Percentiles rank a stretch among this genome's conserved stretches.
Evolutionary conservation across 1,140 invertebrate species (phyloP).

Genomic region (Dufourea novaeangliae): DNA sequence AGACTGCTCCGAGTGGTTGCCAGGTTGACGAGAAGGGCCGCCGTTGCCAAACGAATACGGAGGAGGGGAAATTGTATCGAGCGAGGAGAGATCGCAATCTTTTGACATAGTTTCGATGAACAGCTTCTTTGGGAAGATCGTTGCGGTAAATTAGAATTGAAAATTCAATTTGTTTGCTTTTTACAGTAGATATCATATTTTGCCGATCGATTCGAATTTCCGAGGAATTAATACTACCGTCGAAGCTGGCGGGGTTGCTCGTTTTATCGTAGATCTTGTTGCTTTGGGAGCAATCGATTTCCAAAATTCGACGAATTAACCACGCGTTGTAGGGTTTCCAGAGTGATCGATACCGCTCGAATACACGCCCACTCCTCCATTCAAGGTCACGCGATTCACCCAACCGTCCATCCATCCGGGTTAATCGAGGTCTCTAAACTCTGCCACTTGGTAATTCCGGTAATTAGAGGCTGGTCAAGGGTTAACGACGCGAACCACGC

Average conservation of each 20-base stretch:
- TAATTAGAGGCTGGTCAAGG: conserved; percentile 20
- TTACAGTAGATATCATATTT: no score
- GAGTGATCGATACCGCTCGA: background rate
- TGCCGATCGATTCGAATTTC: background rate
- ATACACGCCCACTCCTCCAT: background rate
- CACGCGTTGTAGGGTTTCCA: background rate
- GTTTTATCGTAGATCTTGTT: no score
- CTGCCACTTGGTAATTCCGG: background rate
- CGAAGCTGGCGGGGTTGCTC: background rate
- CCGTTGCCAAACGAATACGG: no score
- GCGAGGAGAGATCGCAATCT: no score
- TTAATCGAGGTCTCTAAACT: background rate
- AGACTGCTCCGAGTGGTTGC: background rate
- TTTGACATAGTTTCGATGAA: no score
- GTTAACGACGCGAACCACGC: conserved; percentile 26
- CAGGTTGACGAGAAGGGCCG: background rate
- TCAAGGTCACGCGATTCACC: background rate
- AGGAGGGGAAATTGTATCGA: no score
- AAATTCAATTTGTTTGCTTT: conserved; percentile 12
- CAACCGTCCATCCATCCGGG: background rate
- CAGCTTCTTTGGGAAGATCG: no score
- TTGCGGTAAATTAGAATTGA: no score
- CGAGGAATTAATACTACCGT: background rate
- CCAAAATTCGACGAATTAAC: background rate
- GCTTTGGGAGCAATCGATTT: background rate